phyloP scores from a whole-genome alignment of 2,888 invertebrate genomes.

The Pheosia tremula region DNA sequence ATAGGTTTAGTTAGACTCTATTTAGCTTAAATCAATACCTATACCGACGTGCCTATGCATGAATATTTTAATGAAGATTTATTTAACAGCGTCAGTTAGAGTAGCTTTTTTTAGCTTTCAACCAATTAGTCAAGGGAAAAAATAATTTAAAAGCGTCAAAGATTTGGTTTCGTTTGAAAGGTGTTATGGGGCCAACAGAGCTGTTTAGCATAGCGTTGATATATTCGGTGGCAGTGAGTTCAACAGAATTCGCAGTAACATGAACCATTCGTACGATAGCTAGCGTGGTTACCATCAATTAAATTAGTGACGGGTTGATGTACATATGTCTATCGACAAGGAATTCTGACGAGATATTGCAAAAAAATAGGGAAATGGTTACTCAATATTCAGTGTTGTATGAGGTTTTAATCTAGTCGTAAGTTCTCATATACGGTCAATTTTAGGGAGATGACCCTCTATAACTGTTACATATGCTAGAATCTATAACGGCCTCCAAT shows the following conservation, averaged over 20 bases:
- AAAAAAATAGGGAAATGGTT: conserved; percentile 1
- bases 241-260: conserved; percentile 13
- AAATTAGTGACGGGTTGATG: conserved; percentile 23
- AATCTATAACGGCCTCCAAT: too few relatives aligned
- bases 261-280: conserved; percentile 11
- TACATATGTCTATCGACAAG: conserved; percentile 18
- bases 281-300: conserved; percentile 17
- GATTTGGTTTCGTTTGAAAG: conserved; percentile 16
- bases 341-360: conserved; percentile 3
- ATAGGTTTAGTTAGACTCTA: background rate
- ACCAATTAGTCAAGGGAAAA: background rate
- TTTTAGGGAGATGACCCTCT: too few relatives aligned
- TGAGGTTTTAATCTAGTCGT: background rate
- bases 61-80: background rate
- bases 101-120: background rate
- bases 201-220: conserved; percentile 24
- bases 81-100: background rate
- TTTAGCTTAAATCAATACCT: background rate
- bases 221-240: background rate
- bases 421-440: too few relatives aligned
- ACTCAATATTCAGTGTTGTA: background rate
- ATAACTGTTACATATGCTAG: too few relatives aligned
- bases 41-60: too few relatives aligned
- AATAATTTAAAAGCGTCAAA: conserved; percentile 1
- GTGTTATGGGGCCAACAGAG: conserved; percentile 25